Evolutionary conservation across 1,140 invertebrate species (phyloP).

Genomic region (Augochlora pura): DNA sequence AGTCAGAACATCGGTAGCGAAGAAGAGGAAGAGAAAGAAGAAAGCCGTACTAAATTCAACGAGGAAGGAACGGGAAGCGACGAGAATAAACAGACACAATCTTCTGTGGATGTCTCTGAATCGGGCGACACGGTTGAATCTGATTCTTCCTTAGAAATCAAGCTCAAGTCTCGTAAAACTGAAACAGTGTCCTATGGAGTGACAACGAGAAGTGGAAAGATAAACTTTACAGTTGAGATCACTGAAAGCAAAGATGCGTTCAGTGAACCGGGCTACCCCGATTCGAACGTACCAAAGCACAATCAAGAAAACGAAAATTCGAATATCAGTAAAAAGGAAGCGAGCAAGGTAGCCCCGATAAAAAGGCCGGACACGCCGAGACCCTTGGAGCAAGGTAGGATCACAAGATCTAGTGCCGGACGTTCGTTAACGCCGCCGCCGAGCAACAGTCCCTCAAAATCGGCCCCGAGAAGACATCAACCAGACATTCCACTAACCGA

Average conservation of each 20-base stretch:
- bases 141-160: background rate
- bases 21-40: background rate
- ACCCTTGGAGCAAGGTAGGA: constrained; percentile 41
- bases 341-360: background rate
- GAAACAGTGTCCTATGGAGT: background rate
- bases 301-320: constrained; percentile 6
- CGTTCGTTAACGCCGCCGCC: constrained; percentile 29
- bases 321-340: constrained; percentile 11
- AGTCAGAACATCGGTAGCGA: constrained; percentile 29
- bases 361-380: constrained; percentile 34
- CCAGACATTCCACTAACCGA: constrained; percentile 68
- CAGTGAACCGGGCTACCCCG: background rate
- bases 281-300: constrained; percentile 14
- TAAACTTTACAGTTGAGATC: background rate
- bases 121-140: background rate
- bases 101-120: background rate
- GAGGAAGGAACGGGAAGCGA: constrained; percentile 6
- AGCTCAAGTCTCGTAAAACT: constrained; percentile 4
- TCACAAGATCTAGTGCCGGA: constrained; percentile 45
- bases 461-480: constrained; percentile 42
- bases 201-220: constrained; percentile 16
- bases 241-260: constrained; percentile 7
- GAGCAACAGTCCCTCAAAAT: constrained; percentile 7
- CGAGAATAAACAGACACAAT: constrained; percentile 4
- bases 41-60: background rate